Conservation (phyloP, 2,113 vertebrate species). For the Corythornis madagascariensis region DNA sequence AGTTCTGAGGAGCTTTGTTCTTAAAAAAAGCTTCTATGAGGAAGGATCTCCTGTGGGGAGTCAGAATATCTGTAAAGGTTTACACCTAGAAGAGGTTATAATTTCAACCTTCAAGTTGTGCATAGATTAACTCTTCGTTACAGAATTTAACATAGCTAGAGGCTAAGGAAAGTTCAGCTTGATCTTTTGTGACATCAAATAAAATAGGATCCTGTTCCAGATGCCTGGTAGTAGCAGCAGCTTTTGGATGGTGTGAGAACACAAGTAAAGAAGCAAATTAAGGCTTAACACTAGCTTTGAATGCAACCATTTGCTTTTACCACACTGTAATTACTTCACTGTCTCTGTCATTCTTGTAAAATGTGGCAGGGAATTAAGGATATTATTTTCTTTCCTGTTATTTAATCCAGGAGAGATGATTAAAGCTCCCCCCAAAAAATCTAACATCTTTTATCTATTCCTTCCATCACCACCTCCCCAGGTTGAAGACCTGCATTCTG, state of each 20-base stretch:
- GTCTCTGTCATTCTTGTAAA: not conserved
- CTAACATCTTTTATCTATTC: not conserved
- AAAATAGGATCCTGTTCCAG: conserved; percentile 28
- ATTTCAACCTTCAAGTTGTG: not conserved
- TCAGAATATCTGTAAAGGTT: not conserved
- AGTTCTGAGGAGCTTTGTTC: not conserved
- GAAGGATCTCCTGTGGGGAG: not conserved
- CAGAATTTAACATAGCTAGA: conserved; percentile 3
- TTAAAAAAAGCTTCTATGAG: not conserved
- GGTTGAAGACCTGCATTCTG: not conserved
- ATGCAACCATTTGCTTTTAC: conserved; percentile 34
- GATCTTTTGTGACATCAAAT: conserved; percentile 46
- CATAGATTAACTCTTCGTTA: conserved; percentile 46
- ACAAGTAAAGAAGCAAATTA: conserved; percentile 17
- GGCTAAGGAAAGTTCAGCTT: conserved; percentile 31
- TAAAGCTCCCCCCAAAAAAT: not conserved
- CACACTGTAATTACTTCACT: not conserved
- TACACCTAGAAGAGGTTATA: conserved; percentile 8
- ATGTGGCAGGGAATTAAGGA: not conserved
- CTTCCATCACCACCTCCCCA: not conserved
- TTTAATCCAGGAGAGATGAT: not conserved
- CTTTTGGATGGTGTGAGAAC: not conserved
- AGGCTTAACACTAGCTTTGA: not conserved
- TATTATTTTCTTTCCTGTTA: not conserved
- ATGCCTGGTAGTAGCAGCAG: not conserved